Evolutionary conservation across 1,140 invertebrate genomes (phyloP), one percentile per base, ranked within the genome.

Genomic region (Aphaenogaster rudis): DNA sequence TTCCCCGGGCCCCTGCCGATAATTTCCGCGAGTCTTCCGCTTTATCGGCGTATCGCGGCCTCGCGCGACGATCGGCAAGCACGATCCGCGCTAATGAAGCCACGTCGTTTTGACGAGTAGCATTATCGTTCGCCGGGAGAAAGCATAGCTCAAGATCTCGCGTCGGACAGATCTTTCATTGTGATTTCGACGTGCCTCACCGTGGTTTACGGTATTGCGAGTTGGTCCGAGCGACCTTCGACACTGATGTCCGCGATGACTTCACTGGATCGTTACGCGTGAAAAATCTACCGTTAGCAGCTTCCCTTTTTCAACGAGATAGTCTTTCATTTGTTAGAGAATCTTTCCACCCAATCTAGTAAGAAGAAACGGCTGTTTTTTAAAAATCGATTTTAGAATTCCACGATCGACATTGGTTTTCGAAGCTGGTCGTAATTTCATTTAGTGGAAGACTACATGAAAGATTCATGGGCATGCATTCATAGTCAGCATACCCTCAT

Each of bases 271-370:
- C 17, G 42, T 82, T 48, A 74, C 42, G 9, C 36, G 67, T 33
- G 79, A 72, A 72, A 61, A 61, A 54, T 84, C 11, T 76, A 76
- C 80, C 80, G 80, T 84, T 74, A 84, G 54, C 69, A 28, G 15
- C 6, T 39, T 72, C 36, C 42, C 48, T 57, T 33, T 71, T 66
- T 33, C 28, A 28, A 52, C 33, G 11, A 42, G 48, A 48, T 11
- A 5, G n/a, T 33, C 6, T 28, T 79, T 77, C 4, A 77, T 77
- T 77, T 48, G n/a, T 50, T 45, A 33, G 15, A 78, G 8, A 48
- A 50, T 33, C 3, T 50, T 15, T 71, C 5, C 36, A 15, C n/a
- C n/a, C 50, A 17, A 36, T 66, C 11, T 11, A 1, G 17, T 33
- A n/a, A 7, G 7, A 33, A 28, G 5, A 54, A 69, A 15, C 7